Conservation (phyloP, 2,888 invertebrate species). For the Clistopyga incitator region DNA sequence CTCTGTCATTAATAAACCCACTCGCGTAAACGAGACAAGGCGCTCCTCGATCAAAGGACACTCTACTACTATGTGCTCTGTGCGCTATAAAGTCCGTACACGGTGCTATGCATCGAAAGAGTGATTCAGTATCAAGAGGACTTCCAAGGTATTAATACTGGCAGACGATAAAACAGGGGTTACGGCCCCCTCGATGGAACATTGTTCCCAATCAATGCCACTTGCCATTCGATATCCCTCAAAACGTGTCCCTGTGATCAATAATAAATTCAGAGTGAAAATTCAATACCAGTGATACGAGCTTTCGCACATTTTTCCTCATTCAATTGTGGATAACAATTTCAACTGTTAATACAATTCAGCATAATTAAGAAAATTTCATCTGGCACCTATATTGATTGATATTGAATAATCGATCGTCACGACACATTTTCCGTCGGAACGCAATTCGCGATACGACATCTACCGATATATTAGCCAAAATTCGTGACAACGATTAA, state of each 20-base stretch:
- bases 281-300: too few relatives aligned
- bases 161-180: constrained; percentile 63
- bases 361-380: neutral
- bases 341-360: too few relatives aligned
- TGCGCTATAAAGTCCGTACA: constrained; percentile 9
- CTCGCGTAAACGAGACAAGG: constrained; percentile 69
- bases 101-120: constrained; percentile 14
- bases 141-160: constrained; percentile 62
- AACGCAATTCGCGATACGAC: neutral
- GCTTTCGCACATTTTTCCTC: neutral
- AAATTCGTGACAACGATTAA: constrained; percentile 50
- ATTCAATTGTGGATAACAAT: too few relatives aligned
- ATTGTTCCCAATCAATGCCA: constrained; percentile 27
- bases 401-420: neutral
- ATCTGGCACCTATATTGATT: too few relatives aligned
- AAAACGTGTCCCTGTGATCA: too few relatives aligned
- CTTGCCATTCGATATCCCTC: neutral
- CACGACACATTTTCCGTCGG: neutral
- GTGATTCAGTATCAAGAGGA: constrained; percentile 46
- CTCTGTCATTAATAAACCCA: constrained; percentile 73
- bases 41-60: constrained; percentile 70
- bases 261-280: too few relatives aligned
- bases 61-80: constrained; percentile 24
- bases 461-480: constrained; percentile 46
- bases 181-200: constrained; percentile 21